These are phyloP conservation scores for Cotesia typhae DNA, from an alignment of 1,140 invertebrate genomes.

Conservation along the genomic window DNA sequence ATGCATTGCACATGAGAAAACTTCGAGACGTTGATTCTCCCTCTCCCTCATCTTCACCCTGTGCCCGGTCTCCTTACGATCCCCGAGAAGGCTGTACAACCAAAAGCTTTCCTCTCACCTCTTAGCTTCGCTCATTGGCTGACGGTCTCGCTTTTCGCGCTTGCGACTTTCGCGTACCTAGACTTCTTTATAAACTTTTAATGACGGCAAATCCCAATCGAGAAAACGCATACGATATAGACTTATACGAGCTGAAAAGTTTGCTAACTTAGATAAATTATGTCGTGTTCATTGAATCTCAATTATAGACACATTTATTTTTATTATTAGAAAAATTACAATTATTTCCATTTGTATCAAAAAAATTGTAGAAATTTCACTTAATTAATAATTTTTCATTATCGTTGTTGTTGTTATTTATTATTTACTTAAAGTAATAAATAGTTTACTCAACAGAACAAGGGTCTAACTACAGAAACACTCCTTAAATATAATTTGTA, in stretches of 20 bases:
- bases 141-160: slow-evolving; percentile 43
- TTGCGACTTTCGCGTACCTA: slow-evolving; percentile 51
- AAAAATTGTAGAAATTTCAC: no score
- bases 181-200: slow-evolving; percentile 68
- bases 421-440: no score
- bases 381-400: no score
- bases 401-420: no score
- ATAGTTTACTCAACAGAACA: no score
- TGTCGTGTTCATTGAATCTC: slow-evolving; percentile 18
- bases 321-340: no score
- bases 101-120: slow-evolving; percentile 23
- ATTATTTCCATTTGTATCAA: no score
- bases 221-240: slow-evolving; percentile 46
- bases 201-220: slow-evolving; percentile 67
- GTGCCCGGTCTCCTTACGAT: slow-evolving; percentile 11
- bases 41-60: slow-evolving; percentile 39
- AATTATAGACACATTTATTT: not conserved
- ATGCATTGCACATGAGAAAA: slow-evolving; percentile 68
- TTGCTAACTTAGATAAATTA: slow-evolving; percentile 32
- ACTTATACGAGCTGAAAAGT: slow-evolving; percentile 7
- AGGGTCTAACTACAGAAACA: no score
- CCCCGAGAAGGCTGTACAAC: not conserved
- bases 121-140: slow-evolving; percentile 33
- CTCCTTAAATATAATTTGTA: no score
- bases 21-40: slow-evolving; percentile 50